Evolutionary conservation across 2,888 invertebrate species (phyloP).

Genomic region (Bhutanitis thaidina): DNA sequence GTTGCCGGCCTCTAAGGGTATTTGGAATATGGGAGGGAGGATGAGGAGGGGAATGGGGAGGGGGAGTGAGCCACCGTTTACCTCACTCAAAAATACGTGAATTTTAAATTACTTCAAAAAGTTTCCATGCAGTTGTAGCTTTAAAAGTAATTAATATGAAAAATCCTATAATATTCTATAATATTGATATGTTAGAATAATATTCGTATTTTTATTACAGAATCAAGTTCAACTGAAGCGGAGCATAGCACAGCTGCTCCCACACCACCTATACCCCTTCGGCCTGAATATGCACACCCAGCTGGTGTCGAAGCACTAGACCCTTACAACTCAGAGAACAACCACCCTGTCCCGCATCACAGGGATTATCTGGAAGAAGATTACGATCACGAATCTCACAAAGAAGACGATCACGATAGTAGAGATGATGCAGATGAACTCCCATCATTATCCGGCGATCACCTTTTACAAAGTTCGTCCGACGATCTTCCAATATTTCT

Average conservation of each 20-base stretch:
- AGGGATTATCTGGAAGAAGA: conserved; percentile 73
- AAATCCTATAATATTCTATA: no score
- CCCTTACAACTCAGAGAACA: conserved; percentile 72
- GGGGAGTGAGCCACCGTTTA: no score
- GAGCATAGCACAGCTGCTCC: conserved; percentile 52
- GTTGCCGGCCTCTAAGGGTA: no score
- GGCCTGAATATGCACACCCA: conserved; percentile 72
- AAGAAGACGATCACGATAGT: conserved; percentile 69
- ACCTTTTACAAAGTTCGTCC: conserved; percentile 76
- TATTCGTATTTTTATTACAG: conserved; percentile 49
- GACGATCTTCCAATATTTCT: conserved; percentile 92
- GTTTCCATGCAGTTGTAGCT: no score
- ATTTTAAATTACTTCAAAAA: no score
- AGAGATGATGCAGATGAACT: conserved; percentile 73
- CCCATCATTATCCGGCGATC: conserved; percentile 68
- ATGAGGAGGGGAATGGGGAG: no score
- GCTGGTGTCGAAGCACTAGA: conserved; percentile 71
- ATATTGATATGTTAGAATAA: no score
- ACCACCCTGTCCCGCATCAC: conserved; percentile 54
- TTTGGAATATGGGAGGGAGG: no score
- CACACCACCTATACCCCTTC: conserved; percentile 59
- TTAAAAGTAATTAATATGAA: no score
- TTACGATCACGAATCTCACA: conserved; percentile 67
- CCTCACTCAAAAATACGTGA: no score
- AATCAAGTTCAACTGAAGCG: conserved; percentile 58